Evolutionary conservation across 1,140 invertebrate genomes (phyloP), one percentile per base, ranked within the genome.

Genomic region (Sinonovacula constricta): DNA sequence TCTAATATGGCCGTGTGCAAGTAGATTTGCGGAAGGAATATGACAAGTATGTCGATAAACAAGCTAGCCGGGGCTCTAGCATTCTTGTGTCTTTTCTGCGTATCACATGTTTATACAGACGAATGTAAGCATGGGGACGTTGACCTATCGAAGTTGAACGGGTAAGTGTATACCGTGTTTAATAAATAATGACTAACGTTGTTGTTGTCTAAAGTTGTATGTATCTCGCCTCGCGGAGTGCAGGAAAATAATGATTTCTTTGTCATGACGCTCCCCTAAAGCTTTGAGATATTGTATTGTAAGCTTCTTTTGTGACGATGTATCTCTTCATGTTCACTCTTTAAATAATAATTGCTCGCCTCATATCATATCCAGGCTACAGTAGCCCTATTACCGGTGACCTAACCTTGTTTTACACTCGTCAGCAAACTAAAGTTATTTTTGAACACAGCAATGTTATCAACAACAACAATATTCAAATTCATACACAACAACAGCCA

Each of bases 121-220:
- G 59, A 62, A 34, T 63, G 57, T 34, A 62, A 59, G 15, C 68
- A 70, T 28, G 33, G 39, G 2, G 31, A 39, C 0, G 28, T 5
- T 33, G 36, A 70, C 28, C 54, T 70, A 5, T 28, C 53, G 3
- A 26, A 24, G 1, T 45, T 70, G 33, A 56, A 2, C 33, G 68
- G 68, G 68, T 70, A 59, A 57, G 33, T 26, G 56, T 0, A 28
- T 22, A 59, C 2, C 0, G 18, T 5, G 3, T 18, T 28, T 30
- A 30, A 18, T 53, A 2, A 51, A 14, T 18, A 10, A 10, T 1
- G 18, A 49, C 5, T 51, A 2, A 5, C 45, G 31, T 7, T n/a
- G 31, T 24, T 2, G 14, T 12, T 28, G 22, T 54, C 28, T 65
- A 24, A 45, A 30, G 65, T 53, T 34, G 33, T 67, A 28, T 53